Evolutionary conservation across 2,113 vertebrate genomes (phyloP).

Genomic region (Oryzias curvinotus): DNA sequence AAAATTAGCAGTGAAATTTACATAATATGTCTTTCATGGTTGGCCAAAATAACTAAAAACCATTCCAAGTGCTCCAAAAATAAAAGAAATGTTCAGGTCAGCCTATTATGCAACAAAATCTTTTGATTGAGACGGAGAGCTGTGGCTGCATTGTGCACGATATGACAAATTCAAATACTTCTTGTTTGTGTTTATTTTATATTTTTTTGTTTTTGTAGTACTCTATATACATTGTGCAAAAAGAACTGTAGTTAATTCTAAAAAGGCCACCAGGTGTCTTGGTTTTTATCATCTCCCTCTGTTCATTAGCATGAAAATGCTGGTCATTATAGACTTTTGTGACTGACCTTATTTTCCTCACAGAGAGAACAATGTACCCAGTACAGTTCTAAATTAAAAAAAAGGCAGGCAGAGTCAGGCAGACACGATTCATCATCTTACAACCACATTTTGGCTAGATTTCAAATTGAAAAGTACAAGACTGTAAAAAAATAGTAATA

Average conservation of each 20-base stretch:
- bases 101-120: conserved; percentile 16
- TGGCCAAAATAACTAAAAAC: conserved; percentile 26
- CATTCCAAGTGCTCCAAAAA: conserved; percentile 16
- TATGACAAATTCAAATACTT: conserved; percentile 58
- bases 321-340: neutral
- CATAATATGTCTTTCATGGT: conserved; percentile 27
- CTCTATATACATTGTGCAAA: conserved; percentile 70
- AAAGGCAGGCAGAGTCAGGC: conserved; percentile 20
- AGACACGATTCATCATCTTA: conserved; percentile 1
- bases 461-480: conserved; percentile 12
- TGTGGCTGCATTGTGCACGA: conserved; percentile 32
- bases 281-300: conserved; percentile 28
- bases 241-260: conserved; percentile 63
- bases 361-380: conserved; percentile 16
- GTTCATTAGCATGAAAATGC: conserved; percentile 22
- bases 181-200: conserved; percentile 33
- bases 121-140: conserved; percentile 21
- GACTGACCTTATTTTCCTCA: conserved; percentile 16
- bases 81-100: conserved; percentile 15
- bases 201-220: conserved; percentile 28
- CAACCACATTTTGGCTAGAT: neutral
- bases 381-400: conserved; percentile 1
- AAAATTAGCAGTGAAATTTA: conserved; percentile 37
- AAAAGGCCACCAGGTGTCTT: conserved; percentile 71
- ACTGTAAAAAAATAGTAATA: conserved; percentile 7